Percentiles rank a stretch among this genome's conserved stretches.
Evolutionary conservation across 2,113 vertebrate genomes (phyloP).

Genomic region (Martes martes): DNA sequence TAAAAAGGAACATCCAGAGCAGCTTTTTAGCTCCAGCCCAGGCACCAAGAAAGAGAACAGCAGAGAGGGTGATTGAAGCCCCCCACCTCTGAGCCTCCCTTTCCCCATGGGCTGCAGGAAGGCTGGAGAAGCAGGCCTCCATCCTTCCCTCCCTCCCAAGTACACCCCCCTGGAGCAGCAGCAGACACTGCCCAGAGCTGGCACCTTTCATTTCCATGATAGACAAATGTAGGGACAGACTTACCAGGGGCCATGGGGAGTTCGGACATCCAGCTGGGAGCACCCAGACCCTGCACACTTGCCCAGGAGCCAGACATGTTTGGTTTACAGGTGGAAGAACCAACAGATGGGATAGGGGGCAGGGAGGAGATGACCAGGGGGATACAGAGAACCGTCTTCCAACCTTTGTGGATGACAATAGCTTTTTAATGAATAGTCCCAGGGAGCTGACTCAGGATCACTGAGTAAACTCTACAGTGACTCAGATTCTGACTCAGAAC

Average conservation of each 20-base stretch:
- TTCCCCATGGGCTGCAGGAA: not conserved
- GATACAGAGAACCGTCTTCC: not conserved
- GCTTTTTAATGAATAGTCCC: not conserved
- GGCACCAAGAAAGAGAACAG: not conserved
- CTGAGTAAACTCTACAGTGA: not conserved
- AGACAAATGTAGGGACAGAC: not conserved
- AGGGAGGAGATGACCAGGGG: not conserved
- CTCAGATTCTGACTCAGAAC: slow-evolving; percentile 28
- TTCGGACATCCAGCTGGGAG: not conserved
- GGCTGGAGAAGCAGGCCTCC: not conserved
- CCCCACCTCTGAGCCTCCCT: not conserved
- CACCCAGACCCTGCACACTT: not conserved
- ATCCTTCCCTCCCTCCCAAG: not conserved
- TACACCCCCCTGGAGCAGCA: not conserved
- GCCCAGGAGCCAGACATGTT: not conserved
- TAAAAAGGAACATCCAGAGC: not conserved
- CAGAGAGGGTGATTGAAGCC: not conserved
- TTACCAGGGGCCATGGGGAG: not conserved
- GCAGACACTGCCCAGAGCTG: not conserved
- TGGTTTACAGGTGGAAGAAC: not conserved
- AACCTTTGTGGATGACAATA: not conserved
- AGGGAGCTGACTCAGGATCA: not conserved
- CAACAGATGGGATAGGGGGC: not conserved
- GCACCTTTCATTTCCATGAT: not conserved
- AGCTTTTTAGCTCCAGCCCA: not conserved